These are phyloP conservation scores for Cenopis cana DNA, from an alignment of 2,888 invertebrate species.

Conservation along the genomic window DNA sequence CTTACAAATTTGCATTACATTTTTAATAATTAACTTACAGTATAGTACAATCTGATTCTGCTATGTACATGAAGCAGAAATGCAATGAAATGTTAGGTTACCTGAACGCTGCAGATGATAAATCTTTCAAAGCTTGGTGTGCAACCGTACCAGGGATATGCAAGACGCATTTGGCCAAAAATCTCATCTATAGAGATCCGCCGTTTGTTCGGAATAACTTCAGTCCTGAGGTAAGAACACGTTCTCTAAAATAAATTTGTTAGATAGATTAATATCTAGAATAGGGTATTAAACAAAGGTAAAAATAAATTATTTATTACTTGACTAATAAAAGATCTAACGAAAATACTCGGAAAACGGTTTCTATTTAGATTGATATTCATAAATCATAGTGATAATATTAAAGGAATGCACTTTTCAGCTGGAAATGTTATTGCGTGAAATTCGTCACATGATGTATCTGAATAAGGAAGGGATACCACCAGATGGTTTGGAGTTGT, in stretches of 20 bases:
- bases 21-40: constrained; percentile 56
- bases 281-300: too few species aligned
- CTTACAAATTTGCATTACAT: too few species aligned
- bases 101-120: constrained; percentile 86
- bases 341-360: too few species aligned
- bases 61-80: constrained; percentile 82
- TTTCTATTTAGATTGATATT: too few species aligned
- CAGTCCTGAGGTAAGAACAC: constrained; percentile 84
- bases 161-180: constrained; percentile 85
- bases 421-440: constrained; percentile 90
- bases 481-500: constrained; percentile 86
- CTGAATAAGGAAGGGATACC: constrained; percentile 87
- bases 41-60: constrained; percentile 85
- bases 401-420: constrained; percentile 57
- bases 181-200: constrained; percentile 84
- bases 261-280: too few species aligned
- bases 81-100: constrained; percentile 88
- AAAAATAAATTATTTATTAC: too few species aligned
- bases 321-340: too few species aligned
- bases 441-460: constrained; percentile 91
- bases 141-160: constrained; percentile 87
- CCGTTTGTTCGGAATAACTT: constrained; percentile 88
- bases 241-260: too few species aligned
- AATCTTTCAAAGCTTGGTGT: constrained; percentile 89
- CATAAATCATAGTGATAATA: neutral